A percentile compares a stretch with the other conserved stretches of the same genome.
phyloP scores from a whole-genome alignment of 2,888 invertebrate species.

The Candidula unifasciata region DNA sequence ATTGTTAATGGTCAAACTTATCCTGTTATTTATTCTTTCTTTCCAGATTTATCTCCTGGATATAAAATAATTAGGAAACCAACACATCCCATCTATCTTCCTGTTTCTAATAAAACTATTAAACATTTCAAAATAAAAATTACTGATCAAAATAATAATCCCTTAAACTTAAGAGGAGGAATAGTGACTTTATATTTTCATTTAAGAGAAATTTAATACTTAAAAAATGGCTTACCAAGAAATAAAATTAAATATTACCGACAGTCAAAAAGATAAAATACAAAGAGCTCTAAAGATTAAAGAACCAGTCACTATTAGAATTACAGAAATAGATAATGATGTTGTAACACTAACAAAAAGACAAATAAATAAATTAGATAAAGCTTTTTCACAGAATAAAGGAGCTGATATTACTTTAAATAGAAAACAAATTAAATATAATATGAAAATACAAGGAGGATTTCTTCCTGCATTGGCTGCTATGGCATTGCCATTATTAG shows the following conservation, averaged over 20 bases:
- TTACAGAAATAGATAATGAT: conserved; percentile 37
- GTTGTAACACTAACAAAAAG: conserved; percentile 12
- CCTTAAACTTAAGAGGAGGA: no score
- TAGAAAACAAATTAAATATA: conserved; percentile 38
- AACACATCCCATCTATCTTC: no score
- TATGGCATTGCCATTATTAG: conserved; percentile 45
- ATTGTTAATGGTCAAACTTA: no score
- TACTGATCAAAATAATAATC: no score
- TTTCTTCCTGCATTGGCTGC: conserved; percentile 48
- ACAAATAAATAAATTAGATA: conserved; percentile 46
- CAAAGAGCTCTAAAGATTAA: conserved; percentile 11
- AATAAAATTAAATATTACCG: background rate
- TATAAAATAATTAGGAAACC: no score
- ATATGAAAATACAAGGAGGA: conserved; percentile 52
- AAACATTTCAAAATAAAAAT: no score
- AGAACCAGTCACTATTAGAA: conserved; percentile 34
- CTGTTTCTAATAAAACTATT: no score
- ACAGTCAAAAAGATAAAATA: background rate
- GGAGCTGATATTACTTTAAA: conserved; percentile 24
- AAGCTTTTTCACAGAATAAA: conserved; percentile 32
- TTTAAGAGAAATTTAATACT: no score
- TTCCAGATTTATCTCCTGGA: no score
- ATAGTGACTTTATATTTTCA: no score
- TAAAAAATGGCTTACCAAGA: background rate
- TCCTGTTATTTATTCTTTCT: no score